Conservation (phyloP, 2,113 vertebrate genomes). For the Chauna torquata region DNA sequence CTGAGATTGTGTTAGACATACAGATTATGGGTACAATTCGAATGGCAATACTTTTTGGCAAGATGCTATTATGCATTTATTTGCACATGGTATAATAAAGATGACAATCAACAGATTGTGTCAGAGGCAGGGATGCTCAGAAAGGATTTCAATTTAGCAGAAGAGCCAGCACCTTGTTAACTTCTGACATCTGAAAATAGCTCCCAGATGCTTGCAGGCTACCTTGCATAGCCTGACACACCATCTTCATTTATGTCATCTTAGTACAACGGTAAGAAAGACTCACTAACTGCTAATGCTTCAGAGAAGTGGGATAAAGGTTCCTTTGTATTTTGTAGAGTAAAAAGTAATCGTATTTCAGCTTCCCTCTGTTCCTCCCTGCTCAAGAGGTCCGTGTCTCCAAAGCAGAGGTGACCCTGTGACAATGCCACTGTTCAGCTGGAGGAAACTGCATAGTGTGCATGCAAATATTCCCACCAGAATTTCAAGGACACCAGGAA, state of each 20-base stretch:
- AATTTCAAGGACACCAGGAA: not conserved
- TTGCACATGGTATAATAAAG: not conserved
- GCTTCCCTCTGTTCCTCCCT: not conserved
- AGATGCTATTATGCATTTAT: slow-evolving; percentile 36
- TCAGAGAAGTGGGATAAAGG: not conserved
- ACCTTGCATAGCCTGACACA: not conserved
- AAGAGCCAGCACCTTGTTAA: slow-evolving; percentile 12
- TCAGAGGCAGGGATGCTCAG: not conserved
- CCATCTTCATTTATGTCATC: not conserved
- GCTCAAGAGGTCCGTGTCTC: not conserved
- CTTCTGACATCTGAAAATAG: not conserved
- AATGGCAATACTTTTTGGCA: not conserved
- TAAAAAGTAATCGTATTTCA: not conserved
- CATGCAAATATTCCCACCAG: not conserved
- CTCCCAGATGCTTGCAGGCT: not conserved
- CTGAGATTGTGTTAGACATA: not conserved
- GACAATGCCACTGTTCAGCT: not conserved
- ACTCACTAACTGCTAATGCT: not conserved
- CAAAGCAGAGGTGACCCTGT: not conserved
- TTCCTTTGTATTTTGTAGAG: not conserved
- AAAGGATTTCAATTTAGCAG: slow-evolving; percentile 22
- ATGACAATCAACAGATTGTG: slow-evolving; percentile 21
- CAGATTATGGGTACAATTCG: not conserved
- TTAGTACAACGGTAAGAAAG: not conserved
- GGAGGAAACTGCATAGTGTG: not conserved